phyloP scores from a whole-genome alignment of 2,888 invertebrate genomes.

The Schizotus pectinicornis region DNA sequence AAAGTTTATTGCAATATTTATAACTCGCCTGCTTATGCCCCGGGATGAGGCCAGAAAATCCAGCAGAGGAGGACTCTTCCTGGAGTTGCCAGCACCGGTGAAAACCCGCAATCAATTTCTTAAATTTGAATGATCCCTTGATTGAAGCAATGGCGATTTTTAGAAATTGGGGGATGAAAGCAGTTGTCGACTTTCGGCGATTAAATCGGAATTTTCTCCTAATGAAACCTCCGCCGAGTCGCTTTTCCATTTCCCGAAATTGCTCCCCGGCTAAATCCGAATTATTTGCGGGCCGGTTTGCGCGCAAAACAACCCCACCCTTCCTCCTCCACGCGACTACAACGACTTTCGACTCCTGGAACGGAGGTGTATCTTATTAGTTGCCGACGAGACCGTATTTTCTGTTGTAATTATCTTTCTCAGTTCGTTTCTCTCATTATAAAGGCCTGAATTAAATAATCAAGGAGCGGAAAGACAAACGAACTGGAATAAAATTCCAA shows the following conservation, averaged over 20 bases:
- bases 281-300: constrained; percentile 25
- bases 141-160: no score
- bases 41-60: no score
- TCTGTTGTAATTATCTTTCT: constrained; percentile 57
- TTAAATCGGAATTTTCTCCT: not conserved
- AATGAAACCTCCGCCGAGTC: constrained; percentile 6
- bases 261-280: not conserved
- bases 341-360: constrained; percentile 19
- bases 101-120: no score
- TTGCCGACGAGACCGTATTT: constrained; percentile 50
- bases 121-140: no score
- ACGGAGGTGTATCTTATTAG: constrained; percentile 37
- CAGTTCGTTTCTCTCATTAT: constrained; percentile 58
- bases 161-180: no score
- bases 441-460: constrained; percentile 58
- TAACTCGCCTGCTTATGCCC: constrained; percentile 7
- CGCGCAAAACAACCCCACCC: no score
- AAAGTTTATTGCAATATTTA: constrained; percentile 51
- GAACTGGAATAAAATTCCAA: constrained; percentile 57
- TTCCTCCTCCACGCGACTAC: not conserved
- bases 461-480: constrained; percentile 58
- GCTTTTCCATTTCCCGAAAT: not conserved
- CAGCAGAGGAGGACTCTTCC: no score
- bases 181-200: not conserved
- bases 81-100: no score